Base-by-base conservation (phyloP, 2,113 vertebrate genomes). In the Okapia johnstoni region DNA sequence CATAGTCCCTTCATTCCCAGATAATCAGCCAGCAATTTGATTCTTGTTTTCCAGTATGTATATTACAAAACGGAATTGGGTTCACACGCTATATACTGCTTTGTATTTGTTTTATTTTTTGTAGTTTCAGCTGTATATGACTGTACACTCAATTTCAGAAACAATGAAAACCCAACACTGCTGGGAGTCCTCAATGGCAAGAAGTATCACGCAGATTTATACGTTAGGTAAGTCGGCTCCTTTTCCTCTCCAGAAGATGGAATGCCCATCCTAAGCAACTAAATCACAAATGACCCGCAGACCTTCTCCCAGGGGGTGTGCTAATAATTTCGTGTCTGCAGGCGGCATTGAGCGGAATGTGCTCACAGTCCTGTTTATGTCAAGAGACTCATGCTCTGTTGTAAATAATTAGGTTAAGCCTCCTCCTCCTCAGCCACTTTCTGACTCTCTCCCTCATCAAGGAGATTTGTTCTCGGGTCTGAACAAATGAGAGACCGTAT, bases 111-210 rank as follows among this genome's bases (percentile, higher is more conserved):
- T 97, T 97, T 98, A 90, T 98, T 94, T 97, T 96, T 97, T 99
- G 84, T 98, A 99, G 99, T 99, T 98, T 99, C 99, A 97, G 99
- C 99, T 97, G 99, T 99, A 96, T 99, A 99, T 98, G 99, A 99
- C 98, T 99, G 99, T 98, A 99, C 99, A 7, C 99, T 99, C 97
- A 99, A 99, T 99, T 99, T 99, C 99, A 99, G 99, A 99, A 99
- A 99, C 98, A 99, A 99, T 61, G 99, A 99, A 98, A 98, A 98
- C 30, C 99, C 99, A 54, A 99, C 99, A 2, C 97, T 99, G 98
- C 99, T 99, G 96, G 99, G 99, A 92, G 97, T 99, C 97, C 99
- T 99, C 46, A 99, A 99, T 52, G 99, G 99, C 97, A 99, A 99
- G 98, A 99, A 99, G 92, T 99, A 99, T 48, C 99, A 99, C 1